Evolutionary conservation across 2,113 vertebrate genomes (phyloP), one percentile per base, ranked within the genome.

Genomic region (Lamprotornis superbus): DNA sequence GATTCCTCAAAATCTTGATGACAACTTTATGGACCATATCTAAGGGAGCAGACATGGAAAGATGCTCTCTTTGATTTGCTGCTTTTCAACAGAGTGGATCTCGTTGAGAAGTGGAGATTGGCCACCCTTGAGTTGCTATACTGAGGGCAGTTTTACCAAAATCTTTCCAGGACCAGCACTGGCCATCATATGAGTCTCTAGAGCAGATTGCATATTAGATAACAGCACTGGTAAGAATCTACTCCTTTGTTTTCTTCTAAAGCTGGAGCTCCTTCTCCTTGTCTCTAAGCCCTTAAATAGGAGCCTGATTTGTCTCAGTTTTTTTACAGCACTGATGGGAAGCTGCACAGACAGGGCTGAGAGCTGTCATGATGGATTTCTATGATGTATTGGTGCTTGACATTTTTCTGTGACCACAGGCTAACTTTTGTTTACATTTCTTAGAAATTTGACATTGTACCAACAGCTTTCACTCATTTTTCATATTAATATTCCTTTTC

Each of bases 351-450:
- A 47, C 37, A 28, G 30, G 71, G 16, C 22, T 57, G 40, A 82
- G 61, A 82, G 37, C 9, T 68, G 44, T 69, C 53, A 39, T 25
- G 33, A 22, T 83, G 30, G 15, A 87, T 28, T 15, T 93, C 73
- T 67, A 42, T 52, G 70, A 77, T 84, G 80, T 75, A 47, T 30
- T 83, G 31, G 4, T 76, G 23, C 56, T 87, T 0, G 0, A 83
- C 82, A 74, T 83, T 86, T 46, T 85, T 88, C 75, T 74, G 22
- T 86, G 42, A 90, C 79, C 6, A 1, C 10, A 2, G 52, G 42
- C 11, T 88, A 82, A 55, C 35, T 91, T 84, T 67, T 83, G 71
- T 74, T 96, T 91, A 60, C 35, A 52, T 93, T 95, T 65, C 84
- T 83, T 77, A 90, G 50, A 86, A 85, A 93, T 74, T 30, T 95